Conservation (phyloP, 64 coral and sea anemone genomes). For the Montipora foliosa region DNA sequence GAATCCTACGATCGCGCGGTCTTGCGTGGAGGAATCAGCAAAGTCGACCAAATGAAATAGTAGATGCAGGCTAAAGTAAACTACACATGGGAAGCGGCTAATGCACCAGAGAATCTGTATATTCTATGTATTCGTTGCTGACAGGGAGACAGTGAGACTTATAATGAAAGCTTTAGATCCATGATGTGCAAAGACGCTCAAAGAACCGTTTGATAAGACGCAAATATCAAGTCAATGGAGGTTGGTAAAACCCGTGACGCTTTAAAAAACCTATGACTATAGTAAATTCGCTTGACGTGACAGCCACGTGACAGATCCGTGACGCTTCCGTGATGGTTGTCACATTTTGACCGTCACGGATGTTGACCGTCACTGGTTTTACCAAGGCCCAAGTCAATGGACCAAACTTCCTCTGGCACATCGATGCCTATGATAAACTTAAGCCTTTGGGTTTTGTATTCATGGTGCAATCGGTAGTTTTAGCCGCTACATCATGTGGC, state of each 20-base stretch:
- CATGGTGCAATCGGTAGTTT: constrained; percentile 37
- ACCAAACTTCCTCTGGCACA: constrained; percentile 54
- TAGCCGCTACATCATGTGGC: constrained; percentile 46
- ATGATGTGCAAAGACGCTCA: constrained; percentile 42
- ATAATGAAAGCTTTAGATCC: constrained; percentile 51
- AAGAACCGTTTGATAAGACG: constrained; percentile 35
- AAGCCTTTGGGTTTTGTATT: not conserved
- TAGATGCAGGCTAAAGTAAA: constrained; percentile 42
- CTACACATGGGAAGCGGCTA: constrained; percentile 32
- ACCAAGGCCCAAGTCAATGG: not conserved
- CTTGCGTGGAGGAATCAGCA: constrained; percentile 51
- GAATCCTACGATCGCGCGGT: constrained; percentile 39
- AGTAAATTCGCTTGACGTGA: too few relatives aligned
- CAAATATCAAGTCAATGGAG: constrained; percentile 28
- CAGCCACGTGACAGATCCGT: too few relatives aligned
- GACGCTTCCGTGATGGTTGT: too few relatives aligned
- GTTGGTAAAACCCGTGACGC: too few relatives aligned
- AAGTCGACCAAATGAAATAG: constrained; percentile 49
- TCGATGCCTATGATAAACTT: constrained; percentile 15
- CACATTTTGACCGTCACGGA: too few relatives aligned
- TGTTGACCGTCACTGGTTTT: too few relatives aligned
- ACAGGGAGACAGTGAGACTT: constrained; percentile 51
- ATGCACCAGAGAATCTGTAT: constrained; percentile 58
- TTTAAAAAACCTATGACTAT: too few relatives aligned
- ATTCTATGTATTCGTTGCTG: constrained; percentile 29